These are phyloP conservation scores for Volucella inflata DNA, from an alignment of 2,888 invertebrate species.

Conservation along the genomic window DNA sequence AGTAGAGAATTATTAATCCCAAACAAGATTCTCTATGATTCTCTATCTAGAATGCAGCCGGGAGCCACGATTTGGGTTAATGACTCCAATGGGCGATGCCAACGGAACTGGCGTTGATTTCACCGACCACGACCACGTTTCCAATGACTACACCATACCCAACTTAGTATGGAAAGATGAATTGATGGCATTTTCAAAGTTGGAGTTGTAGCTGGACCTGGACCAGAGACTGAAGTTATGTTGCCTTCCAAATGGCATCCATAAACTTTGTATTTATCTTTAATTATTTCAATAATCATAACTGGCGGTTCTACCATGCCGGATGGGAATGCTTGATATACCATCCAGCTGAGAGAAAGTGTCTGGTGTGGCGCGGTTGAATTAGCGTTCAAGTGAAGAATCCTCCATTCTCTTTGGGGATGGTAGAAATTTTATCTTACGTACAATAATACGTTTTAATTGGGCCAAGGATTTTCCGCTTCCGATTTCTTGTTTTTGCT, in stretches of 20 bases:
- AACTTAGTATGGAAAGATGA: slow-evolving; percentile 39
- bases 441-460: slow-evolving; percentile 71
- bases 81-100: slow-evolving; percentile 49
- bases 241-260: slow-evolving; percentile 45
- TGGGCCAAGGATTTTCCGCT: slow-evolving; percentile 67
- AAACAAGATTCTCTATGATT: slow-evolving; percentile 65
- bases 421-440: slow-evolving; percentile 61
- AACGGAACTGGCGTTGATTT: slow-evolving; percentile 20
- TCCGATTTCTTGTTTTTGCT: slow-evolving; percentile 1
- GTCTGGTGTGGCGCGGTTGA: slow-evolving; percentile 32
- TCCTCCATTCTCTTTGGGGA: slow-evolving; percentile 23
- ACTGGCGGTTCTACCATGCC: slow-evolving; percentile 51
- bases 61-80: slow-evolving; percentile 74
- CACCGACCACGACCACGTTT: slow-evolving; percentile 28
- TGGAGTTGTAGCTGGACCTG: slow-evolving; percentile 7
- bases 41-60: slow-evolving; percentile 71
- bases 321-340: slow-evolving; percentile 39
- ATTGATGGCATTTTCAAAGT: slow-evolving; percentile 60
- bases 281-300: slow-evolving; percentile 75
- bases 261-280: slow-evolving; percentile 75
- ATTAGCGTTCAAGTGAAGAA: neutral
- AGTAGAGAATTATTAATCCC: slow-evolving; percentile 68
- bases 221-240: no score
- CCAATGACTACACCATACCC: slow-evolving; percentile 34
- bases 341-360: slow-evolving; percentile 9